Evolutionary conservation across 2,888 invertebrate species (phyloP), one percentile per base, ranked within the genome.

Genomic region (Acrobasis suavella): DNA sequence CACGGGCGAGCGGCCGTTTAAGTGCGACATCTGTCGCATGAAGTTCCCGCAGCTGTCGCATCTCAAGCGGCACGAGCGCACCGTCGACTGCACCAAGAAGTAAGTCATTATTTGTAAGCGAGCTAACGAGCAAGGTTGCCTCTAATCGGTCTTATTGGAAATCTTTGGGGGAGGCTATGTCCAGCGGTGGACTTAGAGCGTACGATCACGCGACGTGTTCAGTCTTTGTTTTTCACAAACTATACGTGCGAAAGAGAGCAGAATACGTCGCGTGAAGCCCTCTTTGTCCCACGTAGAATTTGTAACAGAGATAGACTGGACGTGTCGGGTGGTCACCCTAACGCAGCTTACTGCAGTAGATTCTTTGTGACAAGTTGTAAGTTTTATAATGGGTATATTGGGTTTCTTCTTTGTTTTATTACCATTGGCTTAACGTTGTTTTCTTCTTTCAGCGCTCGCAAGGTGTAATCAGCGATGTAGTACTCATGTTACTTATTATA

Each of bases 1-100:
- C 76, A 81, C 83, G 0, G 85, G 85, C 38, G 87, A 87, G 71
- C 80, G 85, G 2, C 91, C 90, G 1, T 86, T 72, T 65, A 52
- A 65, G 3, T 92, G 92, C 64, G 78, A 76, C 0, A 68, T 77
- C 5, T 92, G 92, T 70, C 58, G 66, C 17, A 75, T 73, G 32
- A 55, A 75, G 6, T 91, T 87, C 73, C 74, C 70, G 5, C 83
- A 89, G 49, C 62, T 73, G 0, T 86, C 88, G 1, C 91, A 91
- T 56, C 78, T 87, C 46, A 76, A 70, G 42, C 71, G 91, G 0
- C 91, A 91, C 70, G 67, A 68, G 61, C 76, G 82, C 9, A 38
- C 63, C 12, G 75, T 73, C 8, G 72, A 78, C 62, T 81, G 83
- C 56, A 73, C 73, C 10, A 80, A 76, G 63, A 55, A 42, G 83